These are phyloP conservation scores for Nasua narica DNA, from an alignment of 2,797 vertebrate genomes.

Conservation along the genomic window DNA sequence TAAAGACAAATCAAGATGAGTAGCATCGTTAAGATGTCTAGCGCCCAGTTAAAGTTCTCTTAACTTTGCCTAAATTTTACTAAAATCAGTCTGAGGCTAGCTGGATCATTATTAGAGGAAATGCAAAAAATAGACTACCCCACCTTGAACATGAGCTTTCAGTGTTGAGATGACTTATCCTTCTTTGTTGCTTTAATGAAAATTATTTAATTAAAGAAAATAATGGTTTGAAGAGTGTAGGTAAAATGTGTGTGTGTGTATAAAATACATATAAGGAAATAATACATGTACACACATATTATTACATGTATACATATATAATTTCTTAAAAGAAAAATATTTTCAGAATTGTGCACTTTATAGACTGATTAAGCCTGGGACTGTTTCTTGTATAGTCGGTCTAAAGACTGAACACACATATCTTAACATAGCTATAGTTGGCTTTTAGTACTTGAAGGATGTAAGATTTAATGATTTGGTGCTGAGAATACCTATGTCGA, in stretches of 20 bases:
- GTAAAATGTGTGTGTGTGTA: not conserved
- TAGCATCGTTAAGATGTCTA: not conserved
- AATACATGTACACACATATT: not conserved
- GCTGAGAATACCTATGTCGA: constrained; percentile 10
- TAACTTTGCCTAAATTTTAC: constrained; percentile 40
- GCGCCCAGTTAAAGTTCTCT: constrained; percentile 18
- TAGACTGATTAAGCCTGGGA: not conserved
- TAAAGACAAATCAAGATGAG: constrained; percentile 29
- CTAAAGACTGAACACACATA: not conserved
- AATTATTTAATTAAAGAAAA: constrained; percentile 62
- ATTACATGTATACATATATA: not conserved
- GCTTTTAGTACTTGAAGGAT: not conserved
- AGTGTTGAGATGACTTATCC: constrained; percentile 59
- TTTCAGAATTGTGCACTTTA: not conserved
- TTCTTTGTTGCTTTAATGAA: constrained; percentile 75
- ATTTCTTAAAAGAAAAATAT: not conserved
- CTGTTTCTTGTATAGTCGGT: not conserved
- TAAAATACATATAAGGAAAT: not conserved
- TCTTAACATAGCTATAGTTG: constrained; percentile 21
- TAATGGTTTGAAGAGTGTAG: not conserved
- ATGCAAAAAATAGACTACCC: not conserved
- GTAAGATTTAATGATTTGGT: constrained; percentile 18
- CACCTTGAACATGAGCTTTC: constrained; percentile 54
- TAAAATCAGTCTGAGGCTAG: constrained; percentile 44
- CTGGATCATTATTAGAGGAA: constrained; percentile 10